Evolutionary conservation across 2,113 vertebrate genomes (phyloP).

Genomic region (Python bivittatus): DNA sequence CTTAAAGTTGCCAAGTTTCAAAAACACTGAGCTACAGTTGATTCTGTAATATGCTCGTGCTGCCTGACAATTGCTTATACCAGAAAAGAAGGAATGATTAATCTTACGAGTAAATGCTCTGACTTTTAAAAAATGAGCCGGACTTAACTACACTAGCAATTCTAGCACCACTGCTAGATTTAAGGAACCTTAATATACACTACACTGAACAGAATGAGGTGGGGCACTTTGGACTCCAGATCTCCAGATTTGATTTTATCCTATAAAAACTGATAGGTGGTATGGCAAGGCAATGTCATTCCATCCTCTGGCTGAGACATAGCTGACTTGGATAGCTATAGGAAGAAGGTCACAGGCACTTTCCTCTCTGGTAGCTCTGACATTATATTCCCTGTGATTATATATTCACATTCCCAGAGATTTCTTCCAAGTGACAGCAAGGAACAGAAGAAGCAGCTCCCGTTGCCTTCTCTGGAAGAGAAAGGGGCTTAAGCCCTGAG

Average conservation of each 20-base stretch:
- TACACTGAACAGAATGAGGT: too few species aligned
- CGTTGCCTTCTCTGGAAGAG: not conserved
- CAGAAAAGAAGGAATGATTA: not conserved
- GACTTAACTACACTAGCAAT: not conserved
- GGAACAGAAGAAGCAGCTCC: not conserved
- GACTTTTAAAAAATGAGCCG: not conserved
- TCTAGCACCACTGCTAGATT: not conserved
- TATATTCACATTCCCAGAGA: not conserved
- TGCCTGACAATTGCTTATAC: not conserved
- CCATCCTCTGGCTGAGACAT: too few species aligned
- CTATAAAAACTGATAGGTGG: too few species aligned
- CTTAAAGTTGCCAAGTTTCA: too few species aligned
- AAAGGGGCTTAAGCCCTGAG: not conserved
- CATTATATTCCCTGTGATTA: too few species aligned
- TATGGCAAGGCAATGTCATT: too few species aligned
- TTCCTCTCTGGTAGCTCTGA: not conserved
- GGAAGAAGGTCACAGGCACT: not conserved
- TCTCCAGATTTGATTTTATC: too few species aligned
- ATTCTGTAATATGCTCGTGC: not conserved
- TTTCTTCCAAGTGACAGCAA: not conserved
- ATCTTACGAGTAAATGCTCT: not conserved
- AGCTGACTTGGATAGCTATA: not conserved
- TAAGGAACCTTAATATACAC: too few species aligned
- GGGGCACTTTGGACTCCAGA: too few species aligned
- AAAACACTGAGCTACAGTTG: constrained; percentile 17